These are phyloP conservation scores for Aphidius gifuensis DNA, from an alignment of 1,140 invertebrate species.

Conservation along the genomic window DNA sequence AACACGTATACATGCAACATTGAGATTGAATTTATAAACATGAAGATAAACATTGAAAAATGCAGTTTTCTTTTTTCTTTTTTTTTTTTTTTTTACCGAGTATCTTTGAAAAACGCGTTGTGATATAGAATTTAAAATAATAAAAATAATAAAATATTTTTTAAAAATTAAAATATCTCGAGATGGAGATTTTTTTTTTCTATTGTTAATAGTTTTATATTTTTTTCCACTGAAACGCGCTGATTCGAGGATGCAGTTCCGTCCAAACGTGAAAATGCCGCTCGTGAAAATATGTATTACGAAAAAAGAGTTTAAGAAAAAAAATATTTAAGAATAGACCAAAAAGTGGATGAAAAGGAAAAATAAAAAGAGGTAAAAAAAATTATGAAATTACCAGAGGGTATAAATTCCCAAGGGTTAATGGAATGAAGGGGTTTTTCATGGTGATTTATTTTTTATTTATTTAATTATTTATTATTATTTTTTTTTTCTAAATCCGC, in stretches of 20 bases:
- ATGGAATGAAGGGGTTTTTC: neutral
- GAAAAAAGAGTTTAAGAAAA: neutral
- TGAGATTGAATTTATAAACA: conserved; percentile 12
- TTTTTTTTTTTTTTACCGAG: conserved; percentile 6
- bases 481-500: conserved; percentile 5
- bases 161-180: neutral
- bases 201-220: no score
- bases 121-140: neutral
- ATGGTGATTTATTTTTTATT: conserved; percentile 1
- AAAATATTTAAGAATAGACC: neutral
- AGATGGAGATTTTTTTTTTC: neutral
- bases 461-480: conserved; percentile 2
- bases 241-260: conserved; percentile 24
- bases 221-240: neutral
- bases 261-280: conserved; percentile 17
- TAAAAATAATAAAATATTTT: neutral
- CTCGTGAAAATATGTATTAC: conserved; percentile 1
- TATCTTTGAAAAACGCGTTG: neutral
- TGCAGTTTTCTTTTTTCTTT: conserved; percentile 7
- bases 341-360: neutral
- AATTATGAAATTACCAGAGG: neutral
- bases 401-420: neutral
- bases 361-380: neutral
- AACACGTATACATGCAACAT: conserved; percentile 16
- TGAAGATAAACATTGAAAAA: conserved; percentile 11